These are phyloP conservation scores for Nycteola revayana DNA, from an alignment of 2,888 invertebrate species.

Conservation along the genomic window DNA sequence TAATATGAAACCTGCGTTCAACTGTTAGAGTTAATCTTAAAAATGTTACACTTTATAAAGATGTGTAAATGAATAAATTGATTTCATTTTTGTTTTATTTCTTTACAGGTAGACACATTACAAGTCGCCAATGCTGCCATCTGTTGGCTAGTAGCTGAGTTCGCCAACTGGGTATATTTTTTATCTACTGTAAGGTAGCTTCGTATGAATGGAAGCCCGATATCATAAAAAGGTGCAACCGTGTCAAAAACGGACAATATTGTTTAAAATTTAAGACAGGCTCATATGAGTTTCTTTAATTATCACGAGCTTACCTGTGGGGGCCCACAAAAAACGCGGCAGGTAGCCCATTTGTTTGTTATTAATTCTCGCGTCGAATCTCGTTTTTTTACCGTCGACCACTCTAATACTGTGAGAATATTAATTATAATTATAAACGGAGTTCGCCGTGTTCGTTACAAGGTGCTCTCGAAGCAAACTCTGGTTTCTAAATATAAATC, in stretches of 20 bases:
- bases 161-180: slow-evolving; percentile 34
- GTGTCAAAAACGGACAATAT: slow-evolving; percentile 75
- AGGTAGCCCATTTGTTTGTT: slow-evolving; percentile 83
- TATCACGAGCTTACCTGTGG: slow-evolving; percentile 73
- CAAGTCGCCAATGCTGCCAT: slow-evolving; percentile 50
- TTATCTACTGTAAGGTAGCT: slow-evolving; percentile 50
- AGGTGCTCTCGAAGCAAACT: slow-evolving; percentile 63
- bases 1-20: slow-evolving; percentile 49
- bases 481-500: slow-evolving; percentile 76
- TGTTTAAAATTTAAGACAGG: slow-evolving; percentile 77
- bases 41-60: too few species aligned
- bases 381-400: slow-evolving; percentile 70
- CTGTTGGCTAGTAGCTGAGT: slow-evolving; percentile 61
- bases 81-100: slow-evolving; percentile 28
- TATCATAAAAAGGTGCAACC: slow-evolving; percentile 71
- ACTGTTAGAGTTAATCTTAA: too few species aligned
- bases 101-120: slow-evolving; percentile 46
- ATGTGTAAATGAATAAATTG: too few species aligned
- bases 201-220: slow-evolving; percentile 67
- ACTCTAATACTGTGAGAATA: slow-evolving; percentile 80
- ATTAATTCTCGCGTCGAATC: slow-evolving; percentile 81
- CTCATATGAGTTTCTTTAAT: slow-evolving; percentile 75
- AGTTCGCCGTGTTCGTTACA: slow-evolving; percentile 70
- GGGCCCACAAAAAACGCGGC: slow-evolving; percentile 77
- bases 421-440: slow-evolving; percentile 82